These are phyloP conservation scores for Paralvinella palmiformis DNA, from an alignment of 1,140 invertebrate species.

Conservation along the genomic window DNA sequence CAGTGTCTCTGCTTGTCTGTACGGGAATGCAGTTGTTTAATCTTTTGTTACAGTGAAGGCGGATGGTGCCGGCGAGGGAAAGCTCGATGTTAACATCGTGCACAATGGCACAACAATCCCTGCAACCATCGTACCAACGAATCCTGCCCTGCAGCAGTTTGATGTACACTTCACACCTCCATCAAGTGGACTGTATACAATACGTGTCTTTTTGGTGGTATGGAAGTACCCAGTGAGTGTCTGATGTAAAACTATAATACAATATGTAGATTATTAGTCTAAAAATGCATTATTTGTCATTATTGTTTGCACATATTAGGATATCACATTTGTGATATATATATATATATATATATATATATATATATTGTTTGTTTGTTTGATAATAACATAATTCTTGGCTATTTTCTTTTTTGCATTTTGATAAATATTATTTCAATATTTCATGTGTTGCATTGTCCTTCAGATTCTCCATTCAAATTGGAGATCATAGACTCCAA, in stretches of 20 bases:
- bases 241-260: too few species aligned
- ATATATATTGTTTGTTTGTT: too few species aligned
- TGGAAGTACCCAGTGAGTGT: slow-evolving; percentile 79
- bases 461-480: slow-evolving; percentile 57
- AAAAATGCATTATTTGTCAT: too few species aligned
- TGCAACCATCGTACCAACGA: slow-evolving; percentile 65
- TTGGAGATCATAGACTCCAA: slow-evolving; percentile 53
- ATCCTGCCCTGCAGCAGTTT: slow-evolving; percentile 72
- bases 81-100: slow-evolving; percentile 69
- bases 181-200: slow-evolving; percentile 82
- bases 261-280: too few species aligned
- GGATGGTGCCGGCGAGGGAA: slow-evolving; percentile 36
- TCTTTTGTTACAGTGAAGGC: slow-evolving; percentile 34
- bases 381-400: too few species aligned
- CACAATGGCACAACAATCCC: slow-evolving; percentile 65
- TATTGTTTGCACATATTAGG: too few species aligned
- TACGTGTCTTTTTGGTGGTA: slow-evolving; percentile 94
- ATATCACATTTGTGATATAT: too few species aligned
- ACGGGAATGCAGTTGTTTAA: background rate
- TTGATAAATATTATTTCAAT: background rate
- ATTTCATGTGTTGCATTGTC: slow-evolving; percentile 5
- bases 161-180: slow-evolving; percentile 85
- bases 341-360: too few species aligned
- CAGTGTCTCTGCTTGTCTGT: slow-evolving; percentile 73
- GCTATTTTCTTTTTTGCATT: too few species aligned